Percentiles rank a stretch among this genome's conserved stretches.
These are phyloP conservation scores for Drosophila littoralis DNA, from an alignment of 1,140 invertebrate species.

Conservation along the genomic window DNA sequence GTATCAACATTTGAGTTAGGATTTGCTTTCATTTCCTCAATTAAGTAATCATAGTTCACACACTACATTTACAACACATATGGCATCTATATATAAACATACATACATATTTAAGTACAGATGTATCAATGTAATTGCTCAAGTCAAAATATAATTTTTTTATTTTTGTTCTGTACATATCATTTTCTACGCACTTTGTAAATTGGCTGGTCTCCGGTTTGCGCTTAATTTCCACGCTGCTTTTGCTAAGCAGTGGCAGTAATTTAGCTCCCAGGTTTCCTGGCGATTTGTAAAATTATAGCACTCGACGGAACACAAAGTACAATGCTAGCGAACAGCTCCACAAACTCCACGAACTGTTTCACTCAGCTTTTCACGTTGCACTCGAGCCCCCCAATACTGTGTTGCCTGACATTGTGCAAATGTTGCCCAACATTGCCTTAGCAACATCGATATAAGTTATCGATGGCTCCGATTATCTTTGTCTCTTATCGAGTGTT, in stretches of 20 bases:
- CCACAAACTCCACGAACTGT: conserved; percentile 49
- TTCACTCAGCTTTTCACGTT: conserved; percentile 49
- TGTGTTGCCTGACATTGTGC: conserved; percentile 48
- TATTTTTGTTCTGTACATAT: neutral
- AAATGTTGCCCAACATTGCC: conserved; percentile 15
- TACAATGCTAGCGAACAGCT: conserved; percentile 51
- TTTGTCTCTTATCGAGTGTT: neutral
- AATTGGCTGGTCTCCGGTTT: conserved; percentile 32
- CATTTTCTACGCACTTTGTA: conserved; percentile 61
- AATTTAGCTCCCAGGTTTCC: conserved; percentile 43
- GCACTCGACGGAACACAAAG: conserved; percentile 54
- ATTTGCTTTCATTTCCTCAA: conserved; percentile 74
- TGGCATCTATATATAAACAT: conserved; percentile 5
- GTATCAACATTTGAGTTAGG: conserved; percentile 18
- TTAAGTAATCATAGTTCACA: conserved; percentile 45
- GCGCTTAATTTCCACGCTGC: conserved; percentile 32
- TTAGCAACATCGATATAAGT: neutral
- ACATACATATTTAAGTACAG: conserved; percentile 8
- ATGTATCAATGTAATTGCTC: conserved; percentile 30
- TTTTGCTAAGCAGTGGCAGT: conserved; percentile 43
- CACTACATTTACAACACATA: conserved; percentile 26
- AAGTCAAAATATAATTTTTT: conserved; percentile 44
- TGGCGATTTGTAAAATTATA: conserved; percentile 51
- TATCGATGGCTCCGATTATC: neutral
- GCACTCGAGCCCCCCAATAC: conserved; percentile 63